Evolutionary conservation across 2,797 vertebrate genomes (phyloP).

Genomic region (Staurois parvus): DNA sequence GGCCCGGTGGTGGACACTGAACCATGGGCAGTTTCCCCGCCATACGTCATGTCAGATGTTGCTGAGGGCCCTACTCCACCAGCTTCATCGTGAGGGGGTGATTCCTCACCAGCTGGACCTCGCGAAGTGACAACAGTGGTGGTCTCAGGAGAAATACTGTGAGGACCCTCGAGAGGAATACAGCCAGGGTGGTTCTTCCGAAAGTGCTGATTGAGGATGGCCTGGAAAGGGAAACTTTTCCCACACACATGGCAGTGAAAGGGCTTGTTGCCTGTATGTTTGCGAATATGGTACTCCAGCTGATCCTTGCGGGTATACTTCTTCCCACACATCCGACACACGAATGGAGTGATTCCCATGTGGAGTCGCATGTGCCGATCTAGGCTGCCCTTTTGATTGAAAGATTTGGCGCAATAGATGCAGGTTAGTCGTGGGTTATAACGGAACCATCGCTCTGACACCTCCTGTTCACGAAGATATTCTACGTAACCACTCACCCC

Average conservation of each 20-base stretch:
- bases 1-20: slow-evolving; percentile 96
- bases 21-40: slow-evolving; percentile 86
- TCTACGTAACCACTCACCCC: slow-evolving; percentile 96
- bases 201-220: slow-evolving; percentile 99
- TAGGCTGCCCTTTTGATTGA: slow-evolving; percentile 98
- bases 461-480: slow-evolving; percentile 94
- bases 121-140: slow-evolving; percentile 85
- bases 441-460: slow-evolving; percentile 97
- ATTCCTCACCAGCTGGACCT: slow-evolving; percentile 87
- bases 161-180: slow-evolving; percentile 88
- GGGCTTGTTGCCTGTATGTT: slow-evolving; percentile 98
- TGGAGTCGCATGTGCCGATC: slow-evolving; percentile 98
- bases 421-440: slow-evolving; percentile 97
- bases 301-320: slow-evolving; percentile 99
- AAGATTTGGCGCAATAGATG: slow-evolving; percentile 98
- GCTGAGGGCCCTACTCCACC: slow-evolving; percentile 65
- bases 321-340: slow-evolving; percentile 97
- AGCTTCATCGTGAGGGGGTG: slow-evolving; percentile 87
- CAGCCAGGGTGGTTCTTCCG: slow-evolving; percentile 98
- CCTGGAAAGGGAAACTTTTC: slow-evolving; percentile 99
- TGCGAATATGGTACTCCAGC: slow-evolving; percentile 98
- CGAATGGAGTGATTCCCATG: slow-evolving; percentile 98
- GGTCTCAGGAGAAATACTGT: slow-evolving; percentile 95
- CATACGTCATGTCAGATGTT: slow-evolving; percentile 59
- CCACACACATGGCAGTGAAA: slow-evolving; percentile 97